phyloP scores from a whole-genome alignment of 1,140 invertebrate genomes.

The Drosophila sp. region DNA sequence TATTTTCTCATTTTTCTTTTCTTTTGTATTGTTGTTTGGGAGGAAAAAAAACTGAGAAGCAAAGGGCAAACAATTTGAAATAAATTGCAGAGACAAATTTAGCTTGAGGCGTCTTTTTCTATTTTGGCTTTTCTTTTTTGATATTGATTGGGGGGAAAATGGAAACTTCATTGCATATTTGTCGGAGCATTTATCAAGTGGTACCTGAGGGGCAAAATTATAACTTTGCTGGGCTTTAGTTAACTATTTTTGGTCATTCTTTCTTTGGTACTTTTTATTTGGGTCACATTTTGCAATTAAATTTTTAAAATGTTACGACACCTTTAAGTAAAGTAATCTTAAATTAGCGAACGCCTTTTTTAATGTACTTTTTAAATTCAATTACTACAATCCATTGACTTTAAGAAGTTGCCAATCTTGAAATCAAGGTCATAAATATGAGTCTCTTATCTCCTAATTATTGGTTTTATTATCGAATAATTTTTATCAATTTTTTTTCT shows the following conservation, averaged over 20 bases:
- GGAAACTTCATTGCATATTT: background rate
- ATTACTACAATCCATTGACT: no score
- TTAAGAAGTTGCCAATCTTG: no score
- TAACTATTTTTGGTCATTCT: no score
- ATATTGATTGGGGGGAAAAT: background rate
- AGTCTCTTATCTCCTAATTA: slow-evolving; percentile 28
- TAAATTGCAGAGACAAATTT: slow-evolving; percentile 20
- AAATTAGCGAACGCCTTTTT: no score
- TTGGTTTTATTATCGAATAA: slow-evolving; percentile 16
- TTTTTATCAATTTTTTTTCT: slow-evolving; percentile 10
- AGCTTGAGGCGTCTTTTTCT: background rate
- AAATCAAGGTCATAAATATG: background rate
- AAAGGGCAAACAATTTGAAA: slow-evolving; percentile 38
- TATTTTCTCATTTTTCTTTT: background rate
- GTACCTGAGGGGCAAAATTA: no score
- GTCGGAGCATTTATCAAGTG: background rate
- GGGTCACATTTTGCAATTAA: no score
- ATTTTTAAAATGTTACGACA: no score
- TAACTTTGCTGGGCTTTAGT: no score
- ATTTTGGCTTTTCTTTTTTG: background rate
- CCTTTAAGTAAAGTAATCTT: no score
- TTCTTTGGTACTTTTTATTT: background rate
- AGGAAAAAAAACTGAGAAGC: slow-evolving; percentile 36
- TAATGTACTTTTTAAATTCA: no score
- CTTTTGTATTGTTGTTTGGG: background rate